Evolutionary conservation across 1,140 invertebrate species (phyloP).

Genomic region (Plodia interpunctella): DNA sequence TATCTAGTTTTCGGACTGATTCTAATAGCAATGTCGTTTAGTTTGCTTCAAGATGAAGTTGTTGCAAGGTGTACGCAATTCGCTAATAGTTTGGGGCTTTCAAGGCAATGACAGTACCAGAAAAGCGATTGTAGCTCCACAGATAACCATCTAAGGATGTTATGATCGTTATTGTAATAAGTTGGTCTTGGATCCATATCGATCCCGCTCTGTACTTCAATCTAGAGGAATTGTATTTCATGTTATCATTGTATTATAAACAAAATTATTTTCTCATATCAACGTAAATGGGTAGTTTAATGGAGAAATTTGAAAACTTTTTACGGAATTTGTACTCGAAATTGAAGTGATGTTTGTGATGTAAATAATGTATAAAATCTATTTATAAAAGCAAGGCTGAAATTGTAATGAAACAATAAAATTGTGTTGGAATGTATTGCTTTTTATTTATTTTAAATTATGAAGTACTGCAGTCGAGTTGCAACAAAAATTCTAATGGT

Average conservation of each 20-base stretch:
- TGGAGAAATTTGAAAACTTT: slow-evolving; percentile 36
- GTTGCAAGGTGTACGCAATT: slow-evolving; percentile 84
- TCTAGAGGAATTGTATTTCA: slow-evolving; percentile 39
- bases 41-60: slow-evolving; percentile 93
- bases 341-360: slow-evolving; percentile 42
- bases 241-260: slow-evolving; percentile 51
- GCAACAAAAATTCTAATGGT: no score
- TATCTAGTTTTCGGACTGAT: slow-evolving; percentile 93
- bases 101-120: slow-evolving; percentile 74
- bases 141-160: slow-evolving; percentile 72
- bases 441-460: background rate
- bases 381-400: slow-evolving; percentile 75
- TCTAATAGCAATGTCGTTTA: slow-evolving; percentile 95
- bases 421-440: slow-evolving; percentile 63
- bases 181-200: slow-evolving; percentile 29
- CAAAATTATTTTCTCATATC: slow-evolving; percentile 60
- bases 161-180: slow-evolving; percentile 72
- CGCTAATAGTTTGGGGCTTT: slow-evolving; percentile 79
- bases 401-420: slow-evolving; percentile 74
- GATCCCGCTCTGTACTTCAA: slow-evolving; percentile 36
- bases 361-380: slow-evolving; percentile 71
- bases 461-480: no score
- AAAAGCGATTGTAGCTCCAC: slow-evolving; percentile 73
- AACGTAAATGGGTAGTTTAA: slow-evolving; percentile 29
- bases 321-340: slow-evolving; percentile 65